A percentile compares a stretch with the other conserved stretches of the same genome.
These are phyloP conservation scores for Chloroceryle amazona DNA, from an alignment of 2,797 vertebrate genomes.

Conservation along the genomic window DNA sequence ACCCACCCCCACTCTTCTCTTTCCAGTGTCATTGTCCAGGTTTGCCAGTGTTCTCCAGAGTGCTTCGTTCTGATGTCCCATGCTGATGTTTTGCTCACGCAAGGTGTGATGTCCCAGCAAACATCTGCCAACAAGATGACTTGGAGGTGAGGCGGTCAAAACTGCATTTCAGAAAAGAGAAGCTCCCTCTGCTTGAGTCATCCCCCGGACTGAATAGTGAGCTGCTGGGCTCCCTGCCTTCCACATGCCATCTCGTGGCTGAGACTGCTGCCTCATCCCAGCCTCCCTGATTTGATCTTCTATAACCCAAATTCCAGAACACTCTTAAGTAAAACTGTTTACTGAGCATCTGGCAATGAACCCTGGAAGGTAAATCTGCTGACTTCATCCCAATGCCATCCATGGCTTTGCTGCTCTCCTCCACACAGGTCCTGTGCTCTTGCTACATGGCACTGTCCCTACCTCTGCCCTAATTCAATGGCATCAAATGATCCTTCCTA, in stretches of 20 bases:
- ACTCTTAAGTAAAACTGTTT: not conserved
- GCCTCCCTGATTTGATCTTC: not conserved
- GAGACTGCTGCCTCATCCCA: not conserved
- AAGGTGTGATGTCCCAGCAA: not conserved
- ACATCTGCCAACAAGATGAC: not conserved
- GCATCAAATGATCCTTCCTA: not conserved
- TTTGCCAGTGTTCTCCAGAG: not conserved
- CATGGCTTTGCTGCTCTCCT: not conserved
- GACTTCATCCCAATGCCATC: not conserved
- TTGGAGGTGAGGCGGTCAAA: not conserved
- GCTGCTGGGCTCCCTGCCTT: not conserved
- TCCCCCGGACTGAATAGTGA: rapidly evolving
- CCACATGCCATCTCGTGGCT: rapidly evolving
- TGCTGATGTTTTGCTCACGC: rapidly evolving
- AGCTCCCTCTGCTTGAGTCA: not conserved
- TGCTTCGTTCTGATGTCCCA: not conserved
- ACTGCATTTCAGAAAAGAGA: not conserved
- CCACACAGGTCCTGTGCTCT: not conserved
- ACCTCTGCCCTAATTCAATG: not conserved
- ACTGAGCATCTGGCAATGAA: not conserved
- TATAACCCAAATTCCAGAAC: not conserved
- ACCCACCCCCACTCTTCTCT: not conserved
- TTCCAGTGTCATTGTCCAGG: not conserved
- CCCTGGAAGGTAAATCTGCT: not conserved
- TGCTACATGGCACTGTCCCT: not conserved